A percentile compares a stretch with the other conserved stretches of the same genome.
Conservation (phyloP, 2,113 vertebrate genomes). For the Gnathonemus echidnorhynchus region DNA sequence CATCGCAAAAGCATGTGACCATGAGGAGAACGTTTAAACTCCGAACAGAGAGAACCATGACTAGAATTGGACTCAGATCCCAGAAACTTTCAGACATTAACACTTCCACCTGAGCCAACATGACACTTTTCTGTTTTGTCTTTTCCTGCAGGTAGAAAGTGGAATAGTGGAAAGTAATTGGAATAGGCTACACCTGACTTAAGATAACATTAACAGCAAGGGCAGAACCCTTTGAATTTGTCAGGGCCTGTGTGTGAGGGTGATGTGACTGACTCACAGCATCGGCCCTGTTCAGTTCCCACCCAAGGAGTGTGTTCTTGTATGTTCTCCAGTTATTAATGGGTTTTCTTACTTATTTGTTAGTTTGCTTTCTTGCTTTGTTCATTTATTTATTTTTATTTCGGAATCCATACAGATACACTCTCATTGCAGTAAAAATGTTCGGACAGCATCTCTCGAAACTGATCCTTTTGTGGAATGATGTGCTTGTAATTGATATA, state of each 20-base stretch:
- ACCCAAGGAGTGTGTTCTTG: neutral
- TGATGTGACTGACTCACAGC: neutral
- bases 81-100: neutral
- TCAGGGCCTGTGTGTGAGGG: neutral
- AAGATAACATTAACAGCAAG: neutral
- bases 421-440: neutral
- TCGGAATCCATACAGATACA: neutral
- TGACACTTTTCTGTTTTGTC: neutral
- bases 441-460: neutral
- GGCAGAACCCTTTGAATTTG: neutral
- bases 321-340: neutral
- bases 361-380: neutral
- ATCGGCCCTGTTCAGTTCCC: neutral
- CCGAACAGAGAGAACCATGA: neutral
- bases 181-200: neutral
- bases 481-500: conserved; percentile 11
- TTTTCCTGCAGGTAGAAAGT: neutral
- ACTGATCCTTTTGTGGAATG: conserved; percentile 18
- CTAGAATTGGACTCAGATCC: neutral
- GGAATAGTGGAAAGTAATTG: neutral
- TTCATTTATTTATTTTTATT: neutral
- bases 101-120: neutral
- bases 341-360: neutral
- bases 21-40: neutral
- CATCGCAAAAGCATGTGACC: neutral